These are phyloP conservation scores for Hofmannophila pseudospretella DNA, from an alignment of 2,888 invertebrate species.

Conservation along the genomic window DNA sequence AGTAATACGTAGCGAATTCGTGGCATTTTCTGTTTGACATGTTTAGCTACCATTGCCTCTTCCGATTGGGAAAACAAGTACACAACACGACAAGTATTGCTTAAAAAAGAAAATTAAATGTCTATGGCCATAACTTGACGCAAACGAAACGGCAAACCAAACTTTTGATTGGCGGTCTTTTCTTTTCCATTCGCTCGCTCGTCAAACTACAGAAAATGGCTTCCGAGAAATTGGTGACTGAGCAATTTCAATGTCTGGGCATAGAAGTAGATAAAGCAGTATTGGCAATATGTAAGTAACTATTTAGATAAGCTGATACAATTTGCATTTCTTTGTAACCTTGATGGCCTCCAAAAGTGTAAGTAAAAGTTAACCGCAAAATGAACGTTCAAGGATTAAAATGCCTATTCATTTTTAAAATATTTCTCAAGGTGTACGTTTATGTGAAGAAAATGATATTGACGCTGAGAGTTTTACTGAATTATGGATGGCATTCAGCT, in stretches of 20 bases:
- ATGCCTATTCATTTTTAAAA: constrained; percentile 29
- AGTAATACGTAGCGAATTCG: no score
- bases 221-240: constrained; percentile 75
- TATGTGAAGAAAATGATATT: constrained; percentile 81
- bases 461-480: constrained; percentile 84
- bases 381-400: constrained; percentile 73
- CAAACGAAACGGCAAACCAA: constrained; percentile 4
- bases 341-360: neutral
- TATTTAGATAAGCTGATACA: neutral
- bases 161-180: constrained; percentile 45
- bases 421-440: constrained; percentile 76
- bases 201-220: constrained; percentile 64
- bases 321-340: neutral
- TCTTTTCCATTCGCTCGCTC: constrained; percentile 25
- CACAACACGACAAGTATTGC: no score
- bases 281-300: constrained; percentile 76
- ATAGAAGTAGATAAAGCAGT: constrained; percentile 74
- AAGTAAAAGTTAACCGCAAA: constrained; percentile 15
- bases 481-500: constrained; percentile 87
- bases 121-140: neutral
- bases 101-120: neutral
- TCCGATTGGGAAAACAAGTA: no score
- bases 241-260: constrained; percentile 81
- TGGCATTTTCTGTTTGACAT: no score
- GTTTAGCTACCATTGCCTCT: no score